A percentile compares a stretch with the other conserved stretches of the same genome.
Evolutionary conservation across 2,888 invertebrate genomes (phyloP).

Genomic region (Rhamphomyia laevipes): DNA sequence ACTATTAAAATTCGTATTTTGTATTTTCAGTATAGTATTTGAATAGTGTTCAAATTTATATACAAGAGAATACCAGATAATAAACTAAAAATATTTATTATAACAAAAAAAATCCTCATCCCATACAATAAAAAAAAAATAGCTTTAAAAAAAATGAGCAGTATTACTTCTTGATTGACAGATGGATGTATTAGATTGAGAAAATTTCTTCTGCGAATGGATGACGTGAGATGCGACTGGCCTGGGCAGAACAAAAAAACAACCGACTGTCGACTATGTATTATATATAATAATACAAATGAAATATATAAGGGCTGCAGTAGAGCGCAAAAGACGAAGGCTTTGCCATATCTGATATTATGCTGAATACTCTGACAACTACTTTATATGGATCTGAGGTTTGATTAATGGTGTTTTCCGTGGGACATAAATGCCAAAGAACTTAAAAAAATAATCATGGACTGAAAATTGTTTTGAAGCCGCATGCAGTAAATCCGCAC

Average conservation of each 20-base stretch:
- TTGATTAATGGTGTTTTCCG: constrained; percentile 1
- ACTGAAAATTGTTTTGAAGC: background rate
- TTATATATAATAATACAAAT: too few relatives aligned
- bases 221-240: too few relatives aligned
- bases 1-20: too few relatives aligned
- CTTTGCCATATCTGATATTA: constrained; percentile 1
- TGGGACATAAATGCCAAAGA: background rate
- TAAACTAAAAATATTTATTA: background rate
- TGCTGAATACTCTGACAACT: constrained; percentile 1
- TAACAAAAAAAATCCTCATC: background rate
- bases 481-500: too few relatives aligned
- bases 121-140: background rate
- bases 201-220: constrained; percentile 6
- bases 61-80: background rate
- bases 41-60: too few relatives aligned
- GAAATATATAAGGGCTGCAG: too few relatives aligned
- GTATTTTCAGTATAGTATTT: too few relatives aligned
- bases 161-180: constrained; percentile 16
- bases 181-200: constrained; percentile 15
- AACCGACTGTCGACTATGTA: too few relatives aligned
- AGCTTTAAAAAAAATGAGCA: constrained; percentile 13
- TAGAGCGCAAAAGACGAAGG: background rate
- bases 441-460: background rate
- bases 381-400: background rate
- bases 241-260: too few relatives aligned